A percentile compares a stretch with the other conserved stretches of the same genome.
Conservation (phyloP, 2,797 vertebrate species). For the Alfaro cultratus region DNA sequence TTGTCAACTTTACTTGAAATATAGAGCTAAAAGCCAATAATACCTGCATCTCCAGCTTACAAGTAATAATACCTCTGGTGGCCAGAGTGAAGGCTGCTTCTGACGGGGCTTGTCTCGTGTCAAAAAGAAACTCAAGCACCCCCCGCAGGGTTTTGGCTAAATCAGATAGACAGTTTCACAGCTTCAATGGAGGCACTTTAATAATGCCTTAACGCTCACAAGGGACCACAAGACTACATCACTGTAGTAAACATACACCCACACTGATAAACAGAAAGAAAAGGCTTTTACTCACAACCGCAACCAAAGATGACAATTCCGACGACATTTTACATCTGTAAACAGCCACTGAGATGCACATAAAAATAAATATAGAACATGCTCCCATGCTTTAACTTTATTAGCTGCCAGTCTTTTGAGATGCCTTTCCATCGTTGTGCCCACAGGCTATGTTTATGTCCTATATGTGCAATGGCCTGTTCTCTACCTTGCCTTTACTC, state of each 20-base stretch:
- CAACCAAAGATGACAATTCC: slow-evolving; percentile 58
- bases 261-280: slow-evolving; percentile 43
- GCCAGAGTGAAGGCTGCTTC: slow-evolving; percentile 36
- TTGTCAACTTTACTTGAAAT: slow-evolving; percentile 21
- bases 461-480: slow-evolving; percentile 60
- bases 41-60: slow-evolving; percentile 33
- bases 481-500: slow-evolving; percentile 57
- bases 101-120: slow-evolving; percentile 44
- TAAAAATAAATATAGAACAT: slow-evolving; percentile 29
- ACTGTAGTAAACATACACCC: slow-evolving; percentile 62
- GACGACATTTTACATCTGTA: slow-evolving; percentile 60
- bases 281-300: slow-evolving; percentile 46
- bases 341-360: slow-evolving; percentile 38
- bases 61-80: slow-evolving; percentile 40
- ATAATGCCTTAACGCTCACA: slow-evolving; percentile 66
- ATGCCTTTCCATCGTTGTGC: slow-evolving; percentile 65
- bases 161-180: slow-evolving; percentile 45
- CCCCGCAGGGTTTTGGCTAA: slow-evolving; percentile 36
- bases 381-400: slow-evolving; percentile 59
- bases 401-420: slow-evolving; percentile 75
- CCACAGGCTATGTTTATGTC: slow-evolving; percentile 78
- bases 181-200: slow-evolving; percentile 60
- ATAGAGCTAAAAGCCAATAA: slow-evolving; percentile 22
- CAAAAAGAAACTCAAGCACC: slow-evolving; percentile 36
- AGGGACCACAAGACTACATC: slow-evolving; percentile 38